Evolutionary conservation across 1,140 invertebrate species (phyloP).

Genomic region (Acromyrmex heyeri): DNA sequence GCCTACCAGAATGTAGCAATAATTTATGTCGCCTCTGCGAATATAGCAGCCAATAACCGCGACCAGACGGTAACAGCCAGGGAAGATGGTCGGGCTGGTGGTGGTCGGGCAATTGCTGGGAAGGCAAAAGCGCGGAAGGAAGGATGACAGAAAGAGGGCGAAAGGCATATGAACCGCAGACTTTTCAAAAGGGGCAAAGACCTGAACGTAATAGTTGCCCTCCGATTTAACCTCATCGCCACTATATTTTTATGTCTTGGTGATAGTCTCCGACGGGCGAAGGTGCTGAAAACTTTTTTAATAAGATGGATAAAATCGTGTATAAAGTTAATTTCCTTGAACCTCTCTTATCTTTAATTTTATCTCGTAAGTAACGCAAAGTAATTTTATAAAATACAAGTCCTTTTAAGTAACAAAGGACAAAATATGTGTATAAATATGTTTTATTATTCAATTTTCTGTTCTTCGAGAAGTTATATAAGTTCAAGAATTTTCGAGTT

Average conservation of each 20-base stretch:
- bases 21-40: conserved; percentile 65
- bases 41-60: conserved; percentile 70
- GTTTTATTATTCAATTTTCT: conserved; percentile 20
- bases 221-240: conserved; percentile 18
- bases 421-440: not conserved
- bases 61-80: conserved; percentile 45
- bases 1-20: conserved; percentile 45
- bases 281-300: conserved; percentile 40
- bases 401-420: not conserved
- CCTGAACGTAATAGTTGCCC: conserved; percentile 13
- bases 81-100: conserved; percentile 11
- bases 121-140: not conserved
- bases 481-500: not conserved
- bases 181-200: conserved; percentile 14
- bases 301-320: conserved; percentile 4
- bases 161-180: conserved; percentile 10
- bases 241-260: not conserved
- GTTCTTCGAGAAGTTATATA: not conserved
- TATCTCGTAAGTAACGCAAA: not conserved
- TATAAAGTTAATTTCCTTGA: conserved; percentile 14
- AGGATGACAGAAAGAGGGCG: not conserved
- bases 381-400: not conserved
- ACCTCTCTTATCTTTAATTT: conserved; percentile 3
- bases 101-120: conserved; percentile 8
- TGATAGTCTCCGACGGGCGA: not conserved